Evolutionary conservation across 2,797 vertebrate species (phyloP), one percentile per base, ranked within the genome.

Genomic region (Darevskia nairensis): DNA sequence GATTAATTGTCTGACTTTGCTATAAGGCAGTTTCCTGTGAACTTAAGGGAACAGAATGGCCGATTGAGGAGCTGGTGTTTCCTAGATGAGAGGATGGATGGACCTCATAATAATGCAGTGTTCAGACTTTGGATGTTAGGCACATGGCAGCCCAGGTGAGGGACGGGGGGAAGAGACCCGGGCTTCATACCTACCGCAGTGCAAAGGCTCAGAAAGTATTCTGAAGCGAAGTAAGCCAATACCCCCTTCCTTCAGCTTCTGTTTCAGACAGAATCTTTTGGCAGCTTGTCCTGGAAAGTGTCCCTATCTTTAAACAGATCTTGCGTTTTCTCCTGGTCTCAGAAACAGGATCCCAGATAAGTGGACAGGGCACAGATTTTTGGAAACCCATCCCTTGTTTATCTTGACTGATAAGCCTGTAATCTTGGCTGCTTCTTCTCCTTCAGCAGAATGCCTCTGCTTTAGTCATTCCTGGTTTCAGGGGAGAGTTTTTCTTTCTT

Each of bases 351-450:
- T 90, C 92, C 90, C 89, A 92, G 94, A 91, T 88, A 93, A 78
- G 88, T 90, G 91, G 91, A 88, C 93, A 86, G 85, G 91, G 80
- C 90, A 88, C 66, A 76, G 1, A 1, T 59, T 88, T 94, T 94
- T 91, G 91, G 94, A 94, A 94, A 91, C 86, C 76, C 87, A 68
- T 92, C 69, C 89, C 61, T n/a, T 82, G 19, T 95, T 96, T 95
- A 94, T 94, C 94, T 94, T 94, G 89, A 90, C 91, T 94, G 95
- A 96, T 95, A 95, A 94, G 94, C 89, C 90, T 90, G 91, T 88
- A 89, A 90, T 95, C 94, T 93, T 93, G 86, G 90, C 89, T 92
- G 89, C 91, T 89, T 91, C 85, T 90, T 86, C 87, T 90, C 87
- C 92, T 94, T 92, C 93, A 89, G 92, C 92, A 89, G 86, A 89